These are phyloP conservation scores for Actinia tenebrosa DNA, from an alignment of 64 coral and sea anemone species.

Conservation along the genomic window DNA sequence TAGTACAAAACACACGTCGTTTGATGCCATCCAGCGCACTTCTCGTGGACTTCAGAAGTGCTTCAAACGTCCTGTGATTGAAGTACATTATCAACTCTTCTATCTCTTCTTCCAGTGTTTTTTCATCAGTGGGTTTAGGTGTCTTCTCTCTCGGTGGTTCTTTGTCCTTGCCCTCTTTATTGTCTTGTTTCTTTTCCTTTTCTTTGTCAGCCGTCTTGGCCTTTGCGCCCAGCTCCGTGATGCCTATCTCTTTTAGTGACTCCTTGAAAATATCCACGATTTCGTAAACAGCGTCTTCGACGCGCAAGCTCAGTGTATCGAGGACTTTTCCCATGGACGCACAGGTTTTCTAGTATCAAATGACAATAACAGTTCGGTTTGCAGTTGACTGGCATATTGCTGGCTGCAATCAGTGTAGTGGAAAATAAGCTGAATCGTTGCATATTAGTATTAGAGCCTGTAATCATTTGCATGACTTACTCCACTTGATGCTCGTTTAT, in stretches of 20 bases:
- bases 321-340: slow-evolving; percentile 49
- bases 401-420: too few relatives aligned
- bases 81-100: slow-evolving; percentile 86
- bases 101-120: slow-evolving; percentile 82
- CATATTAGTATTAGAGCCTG: too few relatives aligned
- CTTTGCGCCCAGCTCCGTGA: slow-evolving; percentile 44
- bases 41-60: slow-evolving; percentile 65
- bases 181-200: slow-evolving; percentile 67
- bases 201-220: slow-evolving; percentile 63
- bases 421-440: too few relatives aligned
- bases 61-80: slow-evolving; percentile 86
- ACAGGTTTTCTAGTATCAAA: slow-evolving; percentile 70
- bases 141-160: slow-evolving; percentile 63
- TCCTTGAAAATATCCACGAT: slow-evolving; percentile 73
- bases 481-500: too few relatives aligned
- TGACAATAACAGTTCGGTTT: background rate
- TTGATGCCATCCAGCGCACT: slow-evolving; percentile 82
- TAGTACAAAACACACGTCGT: slow-evolving; percentile 73
- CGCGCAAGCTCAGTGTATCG: slow-evolving; percentile 60
- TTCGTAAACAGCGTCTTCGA: slow-evolving; percentile 85
- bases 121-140: slow-evolving; percentile 74
- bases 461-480: too few relatives aligned
- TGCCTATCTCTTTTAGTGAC: slow-evolving; percentile 57
- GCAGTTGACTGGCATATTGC: background rate
- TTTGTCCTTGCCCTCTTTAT: slow-evolving; percentile 49